A percentile compares a stretch with the other conserved stretches of the same genome.
Conservation (phyloP, 2,113 vertebrate genomes). For the Tursiops truncatus region DNA sequence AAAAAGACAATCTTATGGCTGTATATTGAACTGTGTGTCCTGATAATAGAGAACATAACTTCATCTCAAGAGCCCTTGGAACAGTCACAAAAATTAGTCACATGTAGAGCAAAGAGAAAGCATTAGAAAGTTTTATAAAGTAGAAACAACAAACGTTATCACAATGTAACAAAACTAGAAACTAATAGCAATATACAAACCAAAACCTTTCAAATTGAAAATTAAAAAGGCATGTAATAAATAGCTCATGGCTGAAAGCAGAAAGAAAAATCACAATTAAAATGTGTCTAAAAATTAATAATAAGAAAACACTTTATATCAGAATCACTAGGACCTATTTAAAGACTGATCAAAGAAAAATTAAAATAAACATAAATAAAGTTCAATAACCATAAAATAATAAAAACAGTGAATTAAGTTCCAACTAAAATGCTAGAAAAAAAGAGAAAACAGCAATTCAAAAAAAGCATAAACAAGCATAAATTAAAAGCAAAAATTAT, state of each 20-base stretch:
- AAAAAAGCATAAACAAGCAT: neutral
- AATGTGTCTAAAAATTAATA: neutral
- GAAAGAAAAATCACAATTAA: neutral
- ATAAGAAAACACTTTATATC: neutral
- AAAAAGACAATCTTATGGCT: neutral
- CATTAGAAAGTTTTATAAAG: neutral
- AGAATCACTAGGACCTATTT: neutral
- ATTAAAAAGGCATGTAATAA: neutral
- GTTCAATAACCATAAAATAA: neutral
- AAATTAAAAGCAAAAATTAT: neutral
- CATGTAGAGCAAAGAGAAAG: neutral
- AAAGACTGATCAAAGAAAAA: neutral
- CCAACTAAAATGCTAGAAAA: neutral
- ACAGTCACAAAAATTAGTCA: neutral
- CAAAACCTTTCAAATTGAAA: neutral
- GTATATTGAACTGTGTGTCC: neutral
- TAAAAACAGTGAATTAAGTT: neutral
- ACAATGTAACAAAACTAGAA: neutral
- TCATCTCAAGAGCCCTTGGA: neutral
- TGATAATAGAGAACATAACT: neutral
- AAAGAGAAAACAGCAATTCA: neutral
- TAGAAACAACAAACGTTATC: neutral
- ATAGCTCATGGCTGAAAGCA: neutral
- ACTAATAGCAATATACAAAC: neutral
- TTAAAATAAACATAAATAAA: neutral